These are phyloP conservation scores for Harpagoxenus sublaevis DNA, from an alignment of 2,888 invertebrate genomes.

Conservation along the genomic window DNA sequence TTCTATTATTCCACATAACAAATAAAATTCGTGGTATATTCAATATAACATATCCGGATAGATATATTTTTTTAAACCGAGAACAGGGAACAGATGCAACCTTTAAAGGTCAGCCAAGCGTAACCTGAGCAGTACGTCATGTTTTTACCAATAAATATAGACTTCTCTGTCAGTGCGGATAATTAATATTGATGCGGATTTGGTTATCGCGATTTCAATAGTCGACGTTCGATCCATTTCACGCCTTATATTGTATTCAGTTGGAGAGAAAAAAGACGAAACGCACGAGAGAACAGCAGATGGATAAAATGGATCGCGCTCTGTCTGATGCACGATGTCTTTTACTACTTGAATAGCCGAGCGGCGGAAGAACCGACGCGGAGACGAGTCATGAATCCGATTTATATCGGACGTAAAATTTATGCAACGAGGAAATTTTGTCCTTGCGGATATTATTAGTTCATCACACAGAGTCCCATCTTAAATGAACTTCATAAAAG, in stretches of 20 bases:
- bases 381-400: background rate
- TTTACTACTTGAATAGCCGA: constrained; percentile 30
- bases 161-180: constrained; percentile 26
- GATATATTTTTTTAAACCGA: constrained; percentile 22
- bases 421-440: background rate
- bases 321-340: constrained; percentile 28
- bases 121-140: constrained; percentile 42
- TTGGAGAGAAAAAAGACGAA: background rate
- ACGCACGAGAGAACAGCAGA: background rate
- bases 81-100: background rate
- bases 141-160: constrained; percentile 48
- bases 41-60: constrained; percentile 8
- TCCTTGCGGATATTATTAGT: constrained; percentile 13
- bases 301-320: background rate
- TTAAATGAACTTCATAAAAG: constrained; percentile 3
- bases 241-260: constrained; percentile 12
- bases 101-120: constrained; percentile 47
- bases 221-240: constrained; percentile 23
- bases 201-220: constrained; percentile 31
- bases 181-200: constrained; percentile 54
- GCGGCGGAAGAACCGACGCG: background rate
- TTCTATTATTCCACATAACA: constrained; percentile 1
- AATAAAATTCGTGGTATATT: background rate
- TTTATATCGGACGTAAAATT: background rate
- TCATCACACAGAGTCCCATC: background rate